Evolutionary conservation across 2,888 invertebrate species (phyloP), one percentile per base, ranked within the genome.

Genomic region (Baccha elongata): DNA sequence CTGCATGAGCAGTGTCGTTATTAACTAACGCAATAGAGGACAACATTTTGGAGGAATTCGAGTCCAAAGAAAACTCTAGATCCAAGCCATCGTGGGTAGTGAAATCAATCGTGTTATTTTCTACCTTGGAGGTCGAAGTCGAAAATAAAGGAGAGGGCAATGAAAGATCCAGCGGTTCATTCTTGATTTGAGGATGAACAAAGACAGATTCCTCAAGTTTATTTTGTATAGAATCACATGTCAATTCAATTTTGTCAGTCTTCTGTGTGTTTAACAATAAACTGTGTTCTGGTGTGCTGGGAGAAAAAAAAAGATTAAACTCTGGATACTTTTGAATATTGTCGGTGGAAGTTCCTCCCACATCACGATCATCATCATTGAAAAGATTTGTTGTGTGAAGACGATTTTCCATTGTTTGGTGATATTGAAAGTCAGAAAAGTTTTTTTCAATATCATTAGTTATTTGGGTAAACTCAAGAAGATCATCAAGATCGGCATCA

Each of bases 401-500:
- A 1, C 60, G 35, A n/a, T 44, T 19, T 11, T 78, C 64, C 32
- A 50, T 55, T 4, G 42, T 0, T 64, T 78, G 72, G 15, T 78
- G 55, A 32, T 76, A 26, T 35, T 73, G 68, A 35, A 81, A 81
- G 7, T 40, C 46, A 13, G 60, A 44, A 11, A 17, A 3, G 2
- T 60, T 8, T 2, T 29, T 6, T 21, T 37, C 53, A 5, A 53
- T 68, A 17, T 37, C 53, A 5, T 62, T 68, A 17, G 3, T 7
- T 3, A 8, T 26, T 2, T 44, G 71, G 4, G 37, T 78, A 19
- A 85, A 69, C 1, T 68, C 62, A 8, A 88, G 74, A 48, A 88
- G 69, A 5, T 84, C 68, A 48, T 88, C 86, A 40, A 88, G 84
- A 48, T 87, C 87, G 19, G 32, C 67, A 21, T 85, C 73, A 4